Percentiles rank a stretch among this genome's conserved stretches.
phyloP scores from a whole-genome alignment of 2,113 vertebrate genomes.

The Cyanistes caeruleus region DNA sequence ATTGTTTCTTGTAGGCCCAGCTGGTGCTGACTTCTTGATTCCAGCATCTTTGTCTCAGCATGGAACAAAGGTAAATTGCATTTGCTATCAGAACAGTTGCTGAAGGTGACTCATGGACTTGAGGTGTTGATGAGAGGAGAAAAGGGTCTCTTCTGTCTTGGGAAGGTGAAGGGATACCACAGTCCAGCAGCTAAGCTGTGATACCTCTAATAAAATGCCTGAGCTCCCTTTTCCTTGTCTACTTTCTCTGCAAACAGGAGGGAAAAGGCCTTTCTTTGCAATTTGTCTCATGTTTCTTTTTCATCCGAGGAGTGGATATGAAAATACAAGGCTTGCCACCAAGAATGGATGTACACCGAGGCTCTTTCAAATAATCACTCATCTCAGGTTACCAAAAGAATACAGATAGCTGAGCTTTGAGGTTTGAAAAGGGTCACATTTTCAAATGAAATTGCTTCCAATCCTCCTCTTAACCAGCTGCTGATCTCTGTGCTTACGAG shows the following conservation, averaged over 20 bases:
- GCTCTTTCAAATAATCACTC: not conserved
- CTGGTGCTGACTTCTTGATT: not conserved
- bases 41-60: not conserved
- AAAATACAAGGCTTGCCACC: conserved; percentile 7
- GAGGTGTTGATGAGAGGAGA: not conserved
- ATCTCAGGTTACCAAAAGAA: conserved; percentile 10
- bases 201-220: not conserved
- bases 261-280: not conserved
- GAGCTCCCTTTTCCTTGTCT: not conserved
- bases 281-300: not conserved
- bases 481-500: not conserved
- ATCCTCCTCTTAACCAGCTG: not conserved
- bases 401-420: not conserved
- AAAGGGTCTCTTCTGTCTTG: not conserved
- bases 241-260: not conserved
- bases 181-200: not conserved
- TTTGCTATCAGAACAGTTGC: not conserved
- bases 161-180: not conserved
- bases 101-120: not conserved
- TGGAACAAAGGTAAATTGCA: not conserved
- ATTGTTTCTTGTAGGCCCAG: not conserved
- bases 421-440: not conserved
- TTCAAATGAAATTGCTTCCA: not conserved
- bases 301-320: not conserved
- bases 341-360: not conserved